Percentiles rank a stretch among this genome's conserved stretches.
phyloP scores from a whole-genome alignment of 2,888 invertebrate genomes.

The Morpho helenor region DNA sequence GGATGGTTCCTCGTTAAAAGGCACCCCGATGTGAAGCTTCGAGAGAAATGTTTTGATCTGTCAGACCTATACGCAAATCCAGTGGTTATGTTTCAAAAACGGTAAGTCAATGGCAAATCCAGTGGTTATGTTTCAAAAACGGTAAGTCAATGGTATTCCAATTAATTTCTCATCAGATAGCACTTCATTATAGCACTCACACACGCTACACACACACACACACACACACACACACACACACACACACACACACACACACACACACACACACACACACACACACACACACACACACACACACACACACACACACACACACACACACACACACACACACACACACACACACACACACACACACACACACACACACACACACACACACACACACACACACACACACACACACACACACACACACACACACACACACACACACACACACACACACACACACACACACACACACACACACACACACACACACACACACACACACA shows the following conservation, averaged over 20 bases:
- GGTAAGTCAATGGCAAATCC: constrained; percentile 78
- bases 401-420: not conserved
- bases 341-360: not conserved
- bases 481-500: not conserved
- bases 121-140: constrained; percentile 84
- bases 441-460: not conserved
- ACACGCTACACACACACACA: no score
- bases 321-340: not conserved
- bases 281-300: not conserved
- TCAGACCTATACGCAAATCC: constrained; percentile 84
- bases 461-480: not conserved
- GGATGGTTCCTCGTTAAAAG: constrained; percentile 89
- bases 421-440: not conserved
- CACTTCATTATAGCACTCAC: no score
- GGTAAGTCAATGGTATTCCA: constrained; percentile 47
- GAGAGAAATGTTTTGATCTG: constrained; percentile 84
- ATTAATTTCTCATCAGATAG: no score
- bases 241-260: constrained; percentile 26
- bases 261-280: not conserved
- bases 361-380: not conserved
- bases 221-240: constrained; percentile 25
- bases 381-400: not conserved
- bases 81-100: constrained; percentile 84
- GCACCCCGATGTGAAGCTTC: constrained; percentile 85
- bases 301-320: not conserved